Evolutionary conservation across 2,113 vertebrate species (phyloP), one percentile per base, ranked within the genome.

Genomic region (Corapipo altera): DNA sequence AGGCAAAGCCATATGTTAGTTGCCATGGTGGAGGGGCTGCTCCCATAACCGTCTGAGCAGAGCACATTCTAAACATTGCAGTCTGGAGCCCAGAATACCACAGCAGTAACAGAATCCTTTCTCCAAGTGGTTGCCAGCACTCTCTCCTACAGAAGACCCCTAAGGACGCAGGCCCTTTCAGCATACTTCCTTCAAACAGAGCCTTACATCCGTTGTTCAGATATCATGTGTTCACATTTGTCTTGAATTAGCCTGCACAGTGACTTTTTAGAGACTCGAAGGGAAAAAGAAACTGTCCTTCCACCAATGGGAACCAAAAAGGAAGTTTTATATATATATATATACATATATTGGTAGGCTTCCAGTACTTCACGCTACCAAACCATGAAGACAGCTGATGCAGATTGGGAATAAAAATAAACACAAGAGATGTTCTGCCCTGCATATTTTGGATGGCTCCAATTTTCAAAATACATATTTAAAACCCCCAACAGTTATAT

Each of bases 11-110:
- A 21, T 81, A 18, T 71, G 58, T 46, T 32, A 75, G 74, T 66
- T 82, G 73, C 86, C 44, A 15, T 43, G 57, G 79, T 80, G 80
- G 81, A 76, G 52, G 28, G 76, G 79, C 90, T 74, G 81, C 96
- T 97, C 94, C 96, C 91, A 54, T 71, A 96, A 51, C 82, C 1
- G 9, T 90, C 93, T 95, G 93, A 95, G 85, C 65, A 91, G 76
- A 91, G 95, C 89, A 96, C 95, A 86, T 97, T 95, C 67, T 93
- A 88, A 96, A 88, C 81, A 70, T 73, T 84, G 91, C 92, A 81
- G 85, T 73, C 72, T 85, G 71, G 74, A 85, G 76, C 70, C 73
- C 57, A 64, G 84, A 93, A 94, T 91, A 89, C 70, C 54, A 21
- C 66, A 23, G 81, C 73, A 85, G 94, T 90, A 97, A 95, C 76